Evolutionary conservation across 2,797 vertebrate species (phyloP).

Genomic region (Poeciliopsis paucimaculata): DNA sequence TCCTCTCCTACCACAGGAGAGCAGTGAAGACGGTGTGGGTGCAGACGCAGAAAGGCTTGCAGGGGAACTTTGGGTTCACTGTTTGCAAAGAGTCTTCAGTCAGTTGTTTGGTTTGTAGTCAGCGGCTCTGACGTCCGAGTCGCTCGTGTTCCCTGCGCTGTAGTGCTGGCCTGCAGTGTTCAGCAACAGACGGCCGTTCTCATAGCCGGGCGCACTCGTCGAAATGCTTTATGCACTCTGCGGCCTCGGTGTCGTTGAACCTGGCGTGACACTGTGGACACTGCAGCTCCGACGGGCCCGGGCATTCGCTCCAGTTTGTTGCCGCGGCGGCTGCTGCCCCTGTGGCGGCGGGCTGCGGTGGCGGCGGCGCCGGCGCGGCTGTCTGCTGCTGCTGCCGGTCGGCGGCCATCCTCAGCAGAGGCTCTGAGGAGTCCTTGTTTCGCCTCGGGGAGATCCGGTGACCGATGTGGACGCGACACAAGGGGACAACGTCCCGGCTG

Average conservation of each 20-base stretch:
- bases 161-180: constrained; percentile 76
- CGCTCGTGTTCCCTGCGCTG: constrained; percentile 49
- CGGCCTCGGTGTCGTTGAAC: constrained; percentile 82
- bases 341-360: not conserved
- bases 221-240: constrained; percentile 88
- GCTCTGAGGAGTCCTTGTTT: constrained; percentile 69
- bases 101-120: constrained; percentile 50
- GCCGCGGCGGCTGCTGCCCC: constrained; percentile 29
- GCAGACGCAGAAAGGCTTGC: constrained; percentile 17
- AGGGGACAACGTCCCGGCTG: constrained; percentile 68
- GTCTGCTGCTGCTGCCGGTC: constrained; percentile 57
- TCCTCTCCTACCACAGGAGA: constrained; percentile 36
- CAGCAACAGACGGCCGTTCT: constrained; percentile 42
- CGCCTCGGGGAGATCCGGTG: constrained; percentile 70
- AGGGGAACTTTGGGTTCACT: constrained; percentile 35
- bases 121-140: constrained; percentile 46
- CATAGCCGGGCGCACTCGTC: constrained; percentile 84
- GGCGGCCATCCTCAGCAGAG: constrained; percentile 66
- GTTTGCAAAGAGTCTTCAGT: constrained; percentile 37
- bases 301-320: constrained; percentile 41
- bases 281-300: constrained; percentile 83
- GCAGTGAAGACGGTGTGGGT: constrained; percentile 11
- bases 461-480: constrained; percentile 73
- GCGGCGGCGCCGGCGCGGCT: not conserved
- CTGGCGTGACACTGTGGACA: constrained; percentile 87